These are phyloP conservation scores for Diarsia mendica DNA, from an alignment of 2,888 invertebrate genomes.

Conservation along the genomic window DNA sequence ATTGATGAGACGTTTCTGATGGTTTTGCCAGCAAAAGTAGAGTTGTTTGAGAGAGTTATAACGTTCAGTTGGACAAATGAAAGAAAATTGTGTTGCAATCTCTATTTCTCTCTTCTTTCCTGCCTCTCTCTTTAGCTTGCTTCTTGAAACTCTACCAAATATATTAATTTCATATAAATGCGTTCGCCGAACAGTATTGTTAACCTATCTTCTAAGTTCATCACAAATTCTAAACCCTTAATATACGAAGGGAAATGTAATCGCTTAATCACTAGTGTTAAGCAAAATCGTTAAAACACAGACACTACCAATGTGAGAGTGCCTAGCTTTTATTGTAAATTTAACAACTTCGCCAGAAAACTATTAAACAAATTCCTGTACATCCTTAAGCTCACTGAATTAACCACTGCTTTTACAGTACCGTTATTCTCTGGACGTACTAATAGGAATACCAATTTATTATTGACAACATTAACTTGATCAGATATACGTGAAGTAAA, in stretches of 20 bases:
- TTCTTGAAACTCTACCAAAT: background rate
- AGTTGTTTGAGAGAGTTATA: background rate
- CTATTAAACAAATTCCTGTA: slow-evolving; percentile 29
- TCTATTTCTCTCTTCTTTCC: background rate
- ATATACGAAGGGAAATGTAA: background rate
- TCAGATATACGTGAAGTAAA: slow-evolving; percentile 51
- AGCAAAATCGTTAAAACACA: background rate
- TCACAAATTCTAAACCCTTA: background rate
- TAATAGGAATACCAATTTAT: slow-evolving; percentile 46
- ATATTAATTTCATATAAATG: background rate
- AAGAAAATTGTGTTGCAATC: background rate
- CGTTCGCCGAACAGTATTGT: background rate
- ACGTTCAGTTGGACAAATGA: background rate
- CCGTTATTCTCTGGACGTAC: slow-evolving; percentile 10
- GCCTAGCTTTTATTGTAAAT: slow-evolving; percentile 22
- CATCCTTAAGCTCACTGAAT: slow-evolving; percentile 16
- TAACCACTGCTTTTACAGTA: slow-evolving; percentile 1
- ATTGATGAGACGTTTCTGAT: slow-evolving; percentile 20
- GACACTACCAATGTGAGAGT: slow-evolving; percentile 2
- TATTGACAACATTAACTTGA: slow-evolving; percentile 49
- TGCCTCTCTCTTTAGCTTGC: background rate
- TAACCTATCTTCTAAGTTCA: background rate
- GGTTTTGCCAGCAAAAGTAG: background rate
- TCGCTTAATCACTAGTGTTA: background rate
- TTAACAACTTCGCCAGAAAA: slow-evolving; percentile 32